Evolutionary conservation across 2,888 invertebrate species (phyloP), one percentile per base, ranked within the genome.

Genomic region (Ichneumoninae sp.): DNA sequence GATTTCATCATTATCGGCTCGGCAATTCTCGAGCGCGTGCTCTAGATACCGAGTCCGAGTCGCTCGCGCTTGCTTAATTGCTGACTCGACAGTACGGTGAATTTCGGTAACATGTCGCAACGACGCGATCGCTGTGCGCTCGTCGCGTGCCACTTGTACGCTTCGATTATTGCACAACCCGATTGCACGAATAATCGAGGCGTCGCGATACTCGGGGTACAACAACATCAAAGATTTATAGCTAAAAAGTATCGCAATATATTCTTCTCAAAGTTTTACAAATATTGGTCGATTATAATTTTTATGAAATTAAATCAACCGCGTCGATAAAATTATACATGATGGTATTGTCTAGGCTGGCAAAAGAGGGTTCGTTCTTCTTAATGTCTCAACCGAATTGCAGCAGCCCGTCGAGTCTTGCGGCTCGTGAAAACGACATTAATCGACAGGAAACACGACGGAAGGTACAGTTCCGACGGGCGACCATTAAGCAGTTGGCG

Each of bases 401-500:
- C 44, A 57, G 57, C 57, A 1, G 13, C 10, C 10, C 57, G 13
- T 13, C 26, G 26, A 13, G 57, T 26, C 22, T 13, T 26, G 57
- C 13, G 57, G 3, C 52, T 52, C 52, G 52, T 7, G 19, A 26
- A 26, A 26, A 57, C 40, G 40, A 40, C 33, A 65, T 69, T 77
- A 13, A 33, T 68, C 22, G 44, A 66, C 19, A 65, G 60, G 62
- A 71, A 80, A 80, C 60, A 81, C 69, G 47, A 84, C 50, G 44
- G 52, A 47, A 77, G 33, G 22, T 30, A 16, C 36, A 52, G 4
- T 26, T 76, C 57, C 74, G 50, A 36, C 33, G 62, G 62, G 54
- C 26, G 57, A 77, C 71, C 72, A 80, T 80, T 80, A 72, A 57
- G 57, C 44, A 57, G 72, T 74, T 26, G 54, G 80, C 80, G 77